phyloP scores from a whole-genome alignment of 2,797 vertebrate species.

The Sylvilagus floridanus region DNA sequence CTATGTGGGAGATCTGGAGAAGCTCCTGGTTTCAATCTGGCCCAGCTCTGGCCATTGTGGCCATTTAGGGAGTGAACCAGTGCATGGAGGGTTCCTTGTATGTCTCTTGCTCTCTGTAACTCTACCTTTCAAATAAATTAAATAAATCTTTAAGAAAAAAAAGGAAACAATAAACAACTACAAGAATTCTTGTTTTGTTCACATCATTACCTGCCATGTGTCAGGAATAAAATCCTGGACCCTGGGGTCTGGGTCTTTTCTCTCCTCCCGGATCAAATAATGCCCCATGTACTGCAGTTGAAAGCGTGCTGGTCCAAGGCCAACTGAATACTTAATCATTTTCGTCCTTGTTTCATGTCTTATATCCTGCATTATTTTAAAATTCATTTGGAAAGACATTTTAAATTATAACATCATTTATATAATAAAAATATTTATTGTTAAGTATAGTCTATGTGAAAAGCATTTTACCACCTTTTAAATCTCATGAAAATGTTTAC shows the following conservation, averaged over 20 bases:
- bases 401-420: background rate
- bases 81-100: too few species aligned
- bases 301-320: constrained; percentile 81
- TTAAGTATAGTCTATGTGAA: background rate
- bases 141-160: too few species aligned
- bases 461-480: background rate
- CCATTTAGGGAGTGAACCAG: too few species aligned
- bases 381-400: constrained; percentile 58
- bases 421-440: constrained; percentile 42
- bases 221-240: constrained; percentile 86
- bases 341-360: constrained; percentile 17
- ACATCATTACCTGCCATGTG: constrained; percentile 85
- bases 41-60: too few species aligned
- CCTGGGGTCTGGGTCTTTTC: constrained; percentile 84
- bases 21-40: too few species aligned
- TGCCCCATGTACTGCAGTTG: constrained; percentile 84
- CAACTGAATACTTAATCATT: constrained; percentile 75
- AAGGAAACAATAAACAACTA: too few species aligned
- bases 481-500: background rate
- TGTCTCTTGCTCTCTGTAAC: too few species aligned
- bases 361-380: constrained; percentile 63
- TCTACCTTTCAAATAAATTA: too few species aligned
- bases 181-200: background rate
- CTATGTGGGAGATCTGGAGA: too few species aligned
- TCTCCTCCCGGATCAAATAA: constrained; percentile 81